These are phyloP conservation scores for Camponotus fellah DNA, from an alignment of 2,888 invertebrate genomes.

Conservation along the genomic window DNA sequence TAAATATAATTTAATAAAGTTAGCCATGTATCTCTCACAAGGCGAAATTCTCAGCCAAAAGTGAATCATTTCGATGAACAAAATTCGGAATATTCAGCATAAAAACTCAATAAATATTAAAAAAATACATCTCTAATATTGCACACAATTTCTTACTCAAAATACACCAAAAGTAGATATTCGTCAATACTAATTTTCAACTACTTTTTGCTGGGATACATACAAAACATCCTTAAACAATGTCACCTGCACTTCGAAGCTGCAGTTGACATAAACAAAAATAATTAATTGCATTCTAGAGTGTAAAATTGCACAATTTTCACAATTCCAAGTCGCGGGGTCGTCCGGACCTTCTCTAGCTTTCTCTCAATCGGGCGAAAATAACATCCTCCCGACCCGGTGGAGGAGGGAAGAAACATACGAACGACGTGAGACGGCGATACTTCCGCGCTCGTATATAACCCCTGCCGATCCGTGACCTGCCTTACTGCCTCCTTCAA, in stretches of 20 bases:
- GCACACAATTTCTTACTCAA: too few species aligned
- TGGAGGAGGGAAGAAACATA: neutral
- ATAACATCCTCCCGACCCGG: slow-evolving; percentile 14
- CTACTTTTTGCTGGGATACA: too few species aligned
- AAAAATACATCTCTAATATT: too few species aligned
- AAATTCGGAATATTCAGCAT: too few species aligned
- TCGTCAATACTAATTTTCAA: too few species aligned
- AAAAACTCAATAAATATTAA: too few species aligned
- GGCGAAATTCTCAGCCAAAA: too few species aligned
- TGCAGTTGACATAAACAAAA: neutral
- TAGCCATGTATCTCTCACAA: too few species aligned
- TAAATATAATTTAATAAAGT: too few species aligned
- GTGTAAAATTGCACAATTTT: neutral
- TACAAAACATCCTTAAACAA: neutral
- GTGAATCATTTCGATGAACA: too few species aligned
- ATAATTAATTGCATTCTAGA: neutral
- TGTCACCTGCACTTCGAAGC: neutral
- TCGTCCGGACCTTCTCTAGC: neutral
- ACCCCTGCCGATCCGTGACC: slow-evolving; percentile 69
- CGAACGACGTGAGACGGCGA: neutral
- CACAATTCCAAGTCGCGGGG: neutral
- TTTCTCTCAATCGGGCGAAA: neutral
- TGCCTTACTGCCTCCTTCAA: slow-evolving; percentile 70
- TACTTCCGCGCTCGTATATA: slow-evolving; percentile 16
- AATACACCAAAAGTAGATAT: too few species aligned